A percentile compares a stretch with the other conserved stretches of the same genome.
Conservation (phyloP, 2,797 vertebrate species). For the Neopelma chrysocephalum region DNA sequence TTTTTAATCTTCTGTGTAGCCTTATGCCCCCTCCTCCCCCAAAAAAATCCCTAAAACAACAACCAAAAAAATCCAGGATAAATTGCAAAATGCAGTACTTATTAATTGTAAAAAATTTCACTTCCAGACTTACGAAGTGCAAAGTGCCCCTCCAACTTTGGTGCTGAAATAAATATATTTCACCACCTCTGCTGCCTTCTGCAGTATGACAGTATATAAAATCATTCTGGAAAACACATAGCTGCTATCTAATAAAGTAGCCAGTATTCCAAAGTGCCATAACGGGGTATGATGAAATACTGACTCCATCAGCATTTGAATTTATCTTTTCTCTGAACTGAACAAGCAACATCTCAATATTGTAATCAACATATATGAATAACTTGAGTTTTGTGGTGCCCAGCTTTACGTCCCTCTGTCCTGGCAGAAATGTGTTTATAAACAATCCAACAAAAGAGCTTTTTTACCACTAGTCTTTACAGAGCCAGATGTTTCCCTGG, state of each 20-base stretch:
- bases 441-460: neutral
- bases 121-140: neutral
- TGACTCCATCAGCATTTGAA: neutral
- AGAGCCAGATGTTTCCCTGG: neutral
- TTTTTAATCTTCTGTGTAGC: neutral
- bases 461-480: neutral
- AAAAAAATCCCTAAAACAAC: neutral
- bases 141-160: neutral
- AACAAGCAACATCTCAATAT: neutral
- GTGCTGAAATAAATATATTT: neutral
- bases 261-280: neutral
- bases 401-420: neutral
- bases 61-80: neutral
- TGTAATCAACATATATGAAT: neutral
- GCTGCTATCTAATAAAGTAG: neutral
- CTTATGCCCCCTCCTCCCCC: accelerated
- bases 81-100: neutral
- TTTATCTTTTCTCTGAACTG: neutral
- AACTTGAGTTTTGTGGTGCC: neutral
- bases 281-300: neutral
- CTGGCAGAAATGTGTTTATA: neutral
- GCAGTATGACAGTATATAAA: neutral
- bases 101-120: neutral
- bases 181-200: neutral
- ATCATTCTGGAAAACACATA: neutral